Evolutionary conservation across 2,797 vertebrate species (phyloP), one percentile per base, ranked within the genome.

Genomic region (Sebastes steindachneri): DNA sequence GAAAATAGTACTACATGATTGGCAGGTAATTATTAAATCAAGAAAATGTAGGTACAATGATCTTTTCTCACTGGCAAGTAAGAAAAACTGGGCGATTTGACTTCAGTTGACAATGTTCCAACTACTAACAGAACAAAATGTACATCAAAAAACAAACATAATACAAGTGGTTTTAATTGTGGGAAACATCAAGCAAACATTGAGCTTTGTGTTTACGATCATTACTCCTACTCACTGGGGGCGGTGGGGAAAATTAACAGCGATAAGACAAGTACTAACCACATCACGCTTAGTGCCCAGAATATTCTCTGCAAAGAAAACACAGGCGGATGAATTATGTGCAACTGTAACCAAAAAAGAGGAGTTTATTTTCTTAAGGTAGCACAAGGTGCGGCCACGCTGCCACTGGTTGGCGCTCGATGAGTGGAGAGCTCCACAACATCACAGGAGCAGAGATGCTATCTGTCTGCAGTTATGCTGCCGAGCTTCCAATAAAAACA

Each of bases 401-500:
- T 35, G 37, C 81, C 67, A 19, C 84, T 74, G 86, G 79, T 82
- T 91, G 89, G 89, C 55, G 57, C 86, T 79, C 23, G 23, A 75
- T 79, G 77, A 91, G 86, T 82, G 79, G 51, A 66, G 74, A 74
- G 74, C 83, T 82, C 37, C 60, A 54, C 41, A 82, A 70, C 68
- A 86, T 87, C 85, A 84, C 86, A 90, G 79, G 72, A 80, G 85
- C 82, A 58, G 29, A 92, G 88, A 92, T 89, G 84, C 68, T 89
- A 92, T 92, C 84, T 78, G 73, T 68, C 64, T 64, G 60, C 48
- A 81, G 79, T 76, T 68, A 62, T 65, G 60, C 85, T 53, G 75
- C 72, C 28, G 60, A 66, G 65, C 68, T 84, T 92, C 84, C 86
- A 90, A 91, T 81, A 45, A 93, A 89, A 93, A 90, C 85, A 93